Evolutionary conservation across 2,888 invertebrate genomes (phyloP), one percentile per base, ranked within the genome.

Genomic region (Drosophila pseudotakahashii): DNA sequence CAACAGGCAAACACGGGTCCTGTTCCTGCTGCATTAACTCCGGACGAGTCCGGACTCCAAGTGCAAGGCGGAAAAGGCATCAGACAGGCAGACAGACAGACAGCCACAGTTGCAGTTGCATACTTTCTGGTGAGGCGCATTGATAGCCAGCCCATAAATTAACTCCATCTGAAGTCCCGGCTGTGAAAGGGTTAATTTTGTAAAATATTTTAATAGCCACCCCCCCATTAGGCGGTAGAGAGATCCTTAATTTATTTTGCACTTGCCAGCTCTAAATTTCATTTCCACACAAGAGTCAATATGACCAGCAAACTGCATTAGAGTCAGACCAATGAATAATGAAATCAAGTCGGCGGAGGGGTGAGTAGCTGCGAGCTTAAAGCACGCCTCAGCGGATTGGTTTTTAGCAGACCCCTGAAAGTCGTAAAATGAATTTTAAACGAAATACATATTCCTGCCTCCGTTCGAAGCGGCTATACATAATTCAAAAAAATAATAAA

Each of bases 401-500:
- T 26, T 7, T 52, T 52, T 26, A 11, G 26, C 13, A 7, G 32
- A 14, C 42, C 30, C 39, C n/a, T 19, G 36, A 32, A 30, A 50
- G 48, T 59, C 70, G 53, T 57, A 73, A 63, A 72, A 50, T 39
- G 11, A 62, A 72, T 57, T 66, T 64, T 39, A 70, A 66, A 45
- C 63, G 30, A 16, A 68, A 51, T 26, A 47, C 52, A 47, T 59
- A 60, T 51, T 47, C 34, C 53, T 30, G 47, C n/a, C 19, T 55
- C 36, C 37, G 44, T 72, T 52, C 54, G 42, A 26, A 26, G 52
- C 45, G 34, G 37, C 41, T 52, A 44, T 63, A 26, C 26, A 78
- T 73, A 74, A 76, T 75, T 76, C 64, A 57, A 61, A 72, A 76
- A 82, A 72, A 83, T 83, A 86, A 82, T 81, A 82, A 78, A 82